A percentile compares a stretch with the other conserved stretches of the same genome.
Conservation (phyloP, 1,140 invertebrate species). For the Nylanderia fulva region DNA sequence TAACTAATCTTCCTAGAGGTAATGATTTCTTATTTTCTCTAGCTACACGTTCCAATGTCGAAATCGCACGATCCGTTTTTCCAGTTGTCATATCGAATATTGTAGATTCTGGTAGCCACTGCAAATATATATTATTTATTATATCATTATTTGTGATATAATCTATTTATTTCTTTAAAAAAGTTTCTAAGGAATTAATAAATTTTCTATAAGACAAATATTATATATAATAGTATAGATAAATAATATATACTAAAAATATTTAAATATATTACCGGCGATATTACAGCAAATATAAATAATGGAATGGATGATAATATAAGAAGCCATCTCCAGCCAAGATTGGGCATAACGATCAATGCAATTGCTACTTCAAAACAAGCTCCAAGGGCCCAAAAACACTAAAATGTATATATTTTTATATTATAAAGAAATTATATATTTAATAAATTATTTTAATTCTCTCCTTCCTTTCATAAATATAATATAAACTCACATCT, state of each 20-base stretch:
- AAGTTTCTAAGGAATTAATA: not conserved
- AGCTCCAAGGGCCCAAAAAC: slow-evolving; percentile 98
- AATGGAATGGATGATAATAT: slow-evolving; percentile 95
- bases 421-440: not conserved
- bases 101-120: slow-evolving; percentile 98
- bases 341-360: slow-evolving; percentile 95
- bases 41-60: slow-evolving; percentile 94
- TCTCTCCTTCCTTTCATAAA: not conserved
- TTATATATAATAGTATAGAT: not conserved
- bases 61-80: slow-evolving; percentile 93
- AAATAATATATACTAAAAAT: slow-evolving; percentile 15
- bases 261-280: slow-evolving; percentile 85
- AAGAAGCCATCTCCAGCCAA: slow-evolving; percentile 96
- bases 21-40: slow-evolving; percentile 96
- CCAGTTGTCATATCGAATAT: slow-evolving; percentile 95
- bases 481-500: slow-evolving; percentile 90
- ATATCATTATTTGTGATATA: not conserved
- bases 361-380: slow-evolving; percentile 97
- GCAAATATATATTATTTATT: slow-evolving; percentile 28
- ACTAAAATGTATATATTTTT: slow-evolving; percentile 88
- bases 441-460: slow-evolving; percentile 11
- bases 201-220: not conserved
- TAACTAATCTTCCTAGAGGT: slow-evolving; percentile 94
- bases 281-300: slow-evolving; percentile 93
- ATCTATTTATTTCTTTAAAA: slow-evolving; percentile 1